Evolutionary conservation across 1,140 invertebrate genomes (phyloP).

Genomic region (Drosophila pseudoobscura): DNA sequence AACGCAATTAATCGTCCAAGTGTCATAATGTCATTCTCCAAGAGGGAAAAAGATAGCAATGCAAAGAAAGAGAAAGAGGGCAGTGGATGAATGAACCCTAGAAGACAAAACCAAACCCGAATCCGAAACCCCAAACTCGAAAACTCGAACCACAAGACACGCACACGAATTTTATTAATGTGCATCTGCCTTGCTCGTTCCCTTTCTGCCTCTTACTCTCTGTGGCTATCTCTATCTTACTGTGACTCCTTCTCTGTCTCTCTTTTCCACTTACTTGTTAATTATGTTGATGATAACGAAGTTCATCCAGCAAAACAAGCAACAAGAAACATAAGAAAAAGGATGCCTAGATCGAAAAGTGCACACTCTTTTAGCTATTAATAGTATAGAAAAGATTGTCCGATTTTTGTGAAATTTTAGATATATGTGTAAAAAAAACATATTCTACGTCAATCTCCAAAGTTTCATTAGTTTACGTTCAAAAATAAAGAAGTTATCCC

Average conservation of each 20-base stretch:
- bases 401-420: no score
- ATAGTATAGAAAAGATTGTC: no score
- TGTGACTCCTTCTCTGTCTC: not conserved
- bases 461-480: no score
- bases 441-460: no score
- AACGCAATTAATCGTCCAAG: conserved; percentile 72
- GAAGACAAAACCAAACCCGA: no score
- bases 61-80: not conserved
- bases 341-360: not conserved
- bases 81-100: conserved; percentile 11
- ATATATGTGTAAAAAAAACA: no score
- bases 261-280: conserved; percentile 6
- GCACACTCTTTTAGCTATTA: no score
- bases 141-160: conserved; percentile 54
- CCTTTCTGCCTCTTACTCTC: no score
- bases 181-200: conserved; percentile 14
- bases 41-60: conserved; percentile 18
- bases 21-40: conserved; percentile 53
- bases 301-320: conserved; percentile 36
- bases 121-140: no score
- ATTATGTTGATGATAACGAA: conserved; percentile 52
- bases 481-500: not conserved
- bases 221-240: no score
- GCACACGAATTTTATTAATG: conserved; percentile 66
- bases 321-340: conserved; percentile 28